Evolutionary conservation across 2,113 vertebrate genomes (phyloP).

Genomic region (Callospermophilus lateralis): DNA sequence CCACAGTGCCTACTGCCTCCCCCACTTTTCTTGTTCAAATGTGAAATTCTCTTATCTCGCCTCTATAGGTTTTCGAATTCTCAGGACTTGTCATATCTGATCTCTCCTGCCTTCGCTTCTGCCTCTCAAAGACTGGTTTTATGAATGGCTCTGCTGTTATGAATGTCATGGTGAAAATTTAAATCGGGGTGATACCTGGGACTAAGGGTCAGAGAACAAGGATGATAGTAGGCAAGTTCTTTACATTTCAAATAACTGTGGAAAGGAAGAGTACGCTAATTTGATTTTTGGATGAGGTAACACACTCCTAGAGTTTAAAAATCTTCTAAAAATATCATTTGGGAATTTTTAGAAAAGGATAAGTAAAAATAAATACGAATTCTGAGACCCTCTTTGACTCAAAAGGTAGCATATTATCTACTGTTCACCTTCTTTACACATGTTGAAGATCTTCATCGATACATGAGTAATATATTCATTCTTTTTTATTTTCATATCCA

Average conservation of each 20-base stretch:
- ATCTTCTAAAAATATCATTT: background rate
- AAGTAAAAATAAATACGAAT: background rate
- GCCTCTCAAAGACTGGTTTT: background rate
- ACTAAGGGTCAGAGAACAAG: background rate
- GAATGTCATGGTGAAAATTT: background rate
- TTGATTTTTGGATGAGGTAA: conserved; percentile 10
- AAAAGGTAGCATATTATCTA: background rate
- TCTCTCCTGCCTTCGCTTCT: background rate
- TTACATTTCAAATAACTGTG: background rate
- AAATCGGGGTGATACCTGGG: background rate
- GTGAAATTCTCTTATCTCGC: background rate
- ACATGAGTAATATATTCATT: background rate
- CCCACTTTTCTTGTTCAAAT: background rate
- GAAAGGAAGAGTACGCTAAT: background rate
- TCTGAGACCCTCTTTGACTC: background rate
- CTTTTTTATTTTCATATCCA: background rate
- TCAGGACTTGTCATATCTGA: background rate
- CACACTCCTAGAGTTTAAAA: background rate
- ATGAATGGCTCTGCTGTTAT: background rate
- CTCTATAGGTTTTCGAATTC: background rate
- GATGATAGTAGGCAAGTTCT: rapidly evolving
- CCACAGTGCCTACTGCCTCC: background rate
- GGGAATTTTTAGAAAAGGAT: background rate
- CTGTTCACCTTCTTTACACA: background rate
- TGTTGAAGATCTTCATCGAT: conserved; percentile 13